Evolutionary conservation across 2,888 invertebrate genomes (phyloP).

Genomic region (Epistrophella euchroma): DNA sequence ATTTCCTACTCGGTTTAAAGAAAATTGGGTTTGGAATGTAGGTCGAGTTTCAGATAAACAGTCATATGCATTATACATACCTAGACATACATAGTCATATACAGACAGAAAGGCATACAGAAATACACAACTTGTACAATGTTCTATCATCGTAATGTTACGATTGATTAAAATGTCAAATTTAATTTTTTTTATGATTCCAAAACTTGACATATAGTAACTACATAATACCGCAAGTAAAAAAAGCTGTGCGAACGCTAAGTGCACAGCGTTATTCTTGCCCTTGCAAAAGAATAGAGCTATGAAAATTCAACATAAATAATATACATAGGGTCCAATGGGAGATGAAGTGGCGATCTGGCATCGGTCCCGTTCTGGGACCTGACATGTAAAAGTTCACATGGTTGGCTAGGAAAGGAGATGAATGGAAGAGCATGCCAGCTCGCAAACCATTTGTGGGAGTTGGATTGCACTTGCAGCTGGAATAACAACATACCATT

Average conservation of each 20-base stretch:
- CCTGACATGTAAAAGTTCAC: constrained; percentile 62
- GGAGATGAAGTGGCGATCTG: constrained; percentile 72
- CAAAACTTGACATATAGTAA: too few relatives aligned
- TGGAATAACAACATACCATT: constrained; percentile 70
- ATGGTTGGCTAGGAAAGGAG: constrained; percentile 38
- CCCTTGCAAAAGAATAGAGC: constrained; percentile 33
- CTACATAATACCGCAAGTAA: too few relatives aligned
- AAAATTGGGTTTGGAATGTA: too few relatives aligned
- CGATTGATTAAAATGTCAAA: too few relatives aligned
- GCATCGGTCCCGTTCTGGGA: constrained; percentile 57
- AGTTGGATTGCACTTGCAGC: constrained; percentile 68
- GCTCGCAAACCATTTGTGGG: constrained; percentile 48
- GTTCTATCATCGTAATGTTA: too few relatives aligned
- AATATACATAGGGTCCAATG: constrained; percentile 59
- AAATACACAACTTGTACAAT: too few relatives aligned
- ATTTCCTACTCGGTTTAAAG: too few relatives aligned
- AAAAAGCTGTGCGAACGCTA: constrained; percentile 45
- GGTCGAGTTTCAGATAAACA: too few relatives aligned
- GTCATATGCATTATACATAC: too few relatives aligned
- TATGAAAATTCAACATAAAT: constrained; percentile 61
- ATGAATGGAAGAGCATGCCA: constrained; percentile 47
- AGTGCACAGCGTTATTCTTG: constrained; percentile 34
- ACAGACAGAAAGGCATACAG: too few relatives aligned
- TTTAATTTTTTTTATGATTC: too few relatives aligned
- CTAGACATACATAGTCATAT: too few relatives aligned